Base-by-base conservation (phyloP, 2,113 vertebrate genomes). In the Zapornia atra region DNA sequence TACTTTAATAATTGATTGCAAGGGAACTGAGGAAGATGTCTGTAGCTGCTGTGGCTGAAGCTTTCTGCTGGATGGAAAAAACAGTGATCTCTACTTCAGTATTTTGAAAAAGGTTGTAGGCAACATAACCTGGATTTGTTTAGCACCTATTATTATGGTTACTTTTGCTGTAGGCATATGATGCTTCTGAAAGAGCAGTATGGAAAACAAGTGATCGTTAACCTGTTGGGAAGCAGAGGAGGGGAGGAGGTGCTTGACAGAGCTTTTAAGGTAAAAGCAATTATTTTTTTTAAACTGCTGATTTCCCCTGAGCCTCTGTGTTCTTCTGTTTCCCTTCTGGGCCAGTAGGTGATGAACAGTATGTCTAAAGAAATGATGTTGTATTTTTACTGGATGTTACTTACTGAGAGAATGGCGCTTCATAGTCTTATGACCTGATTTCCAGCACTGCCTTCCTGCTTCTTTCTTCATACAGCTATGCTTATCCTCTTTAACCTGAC, bases 201-300 rank as follows among this genome's bases (percentile, higher is more conserved):
- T 63, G 98, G 98, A 82, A 97, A 98, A 64, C 98, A 98, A 97
- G 98, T 98, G 96, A 98, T 98, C 2, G 97, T 98, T 94, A 98
- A 98, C 96, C 97, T 98, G 9, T 96, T 98, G 94, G 96, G 98
- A 57, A 98, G 97, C 95, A 97, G 98, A 97, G 98, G 98, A 50
- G 98, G 98, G 40, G 98, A 98, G 69, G 98, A 98, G 54, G 98
- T 98, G 29, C 98, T 98, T 90, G 98, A 98, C 96, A 98, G 98
- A 76, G 98, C 98, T 94, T 98, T 98, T 96, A 98, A 98, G 98
- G 98, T 98, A 98, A 96, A 95, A 70, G 11, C 17, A 94, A 48
- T 48, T 12, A 20, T 10, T 25, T 46, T 13, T 31, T 83, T 48
- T 72, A 48, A 68, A 81, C 33, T 8, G 1, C 56, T 85, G 12